Evolutionary conservation across 2,888 invertebrate species (phyloP), one percentile per base, ranked within the genome.

Genomic region (Euzetes globulus): DNA sequence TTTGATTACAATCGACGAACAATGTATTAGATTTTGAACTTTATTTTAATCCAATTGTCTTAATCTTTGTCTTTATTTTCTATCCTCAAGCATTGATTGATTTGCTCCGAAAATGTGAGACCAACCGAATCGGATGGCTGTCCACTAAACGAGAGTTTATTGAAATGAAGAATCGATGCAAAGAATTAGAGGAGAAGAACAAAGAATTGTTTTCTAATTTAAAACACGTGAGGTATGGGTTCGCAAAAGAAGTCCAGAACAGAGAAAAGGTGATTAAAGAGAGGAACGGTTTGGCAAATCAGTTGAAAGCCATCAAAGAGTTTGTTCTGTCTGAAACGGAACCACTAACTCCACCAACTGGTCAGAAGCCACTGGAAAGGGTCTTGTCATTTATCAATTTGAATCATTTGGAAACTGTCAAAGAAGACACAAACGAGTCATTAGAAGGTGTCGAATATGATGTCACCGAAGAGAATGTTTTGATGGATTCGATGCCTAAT

Each of bases 381-480:
- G 50, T 73, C 22, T 68, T 73, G 47, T 63, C 65, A 19, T 73
- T 25, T 50, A 25, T 73, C 17, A 73, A 73, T 55, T 25, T 73
- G n/a, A 63, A 47, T 55, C 63, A 65, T n/a, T 68, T 73, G 47
- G 65, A 65, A 50, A 45, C 73, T 22, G 73, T 73, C 19, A 45
- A 22, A 15, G 71, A 75, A 50, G 45, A 63, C 33, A 81, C 81
- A 0, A 80, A 82, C 85, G 89, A 88, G 25, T 90, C 90, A 0
- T 84, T 91, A 17, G 87, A 91, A 81, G 91, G 91, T 78, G 89
- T 89, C 81, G 80, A 81, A 76, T 82, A 81, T 78, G 92, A 92
- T 17, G 88, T 89, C 41, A 92, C 92, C 0, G 92, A 91, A 80
- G 92, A 92, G 79, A 91, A 91, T 82, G 83, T 92, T 33, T n/a